Evolutionary conservation across 2,797 vertebrate species (phyloP).

Genomic region (Furcifer pardalis): DNA sequence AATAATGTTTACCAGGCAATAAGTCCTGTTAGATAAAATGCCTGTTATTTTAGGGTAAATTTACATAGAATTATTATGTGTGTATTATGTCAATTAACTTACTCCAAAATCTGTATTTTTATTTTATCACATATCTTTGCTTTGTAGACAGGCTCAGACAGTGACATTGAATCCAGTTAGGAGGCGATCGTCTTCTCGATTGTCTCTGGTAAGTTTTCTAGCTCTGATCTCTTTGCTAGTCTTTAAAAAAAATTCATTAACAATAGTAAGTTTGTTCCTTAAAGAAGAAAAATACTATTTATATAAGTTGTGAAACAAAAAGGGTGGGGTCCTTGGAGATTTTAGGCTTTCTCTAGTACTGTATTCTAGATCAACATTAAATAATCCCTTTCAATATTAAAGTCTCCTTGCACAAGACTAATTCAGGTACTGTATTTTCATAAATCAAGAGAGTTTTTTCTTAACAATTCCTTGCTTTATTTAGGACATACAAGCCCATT

Average conservation of each 20-base stretch:
- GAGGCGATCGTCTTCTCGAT: conserved; percentile 89
- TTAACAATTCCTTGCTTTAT: background rate
- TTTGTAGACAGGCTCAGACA: conserved; percentile 87
- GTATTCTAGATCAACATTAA: background rate
- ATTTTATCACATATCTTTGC: conserved; percentile 38
- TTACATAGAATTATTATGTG: background rate
- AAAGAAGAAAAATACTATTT: background rate
- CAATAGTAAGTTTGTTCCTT: background rate
- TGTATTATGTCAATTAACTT: background rate
- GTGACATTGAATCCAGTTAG: conserved; percentile 89
- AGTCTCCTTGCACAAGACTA: background rate
- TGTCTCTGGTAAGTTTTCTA: conserved; percentile 88
- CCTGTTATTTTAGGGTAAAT: background rate
- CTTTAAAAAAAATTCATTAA: background rate
- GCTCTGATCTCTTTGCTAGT: background rate
- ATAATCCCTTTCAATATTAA: background rate
- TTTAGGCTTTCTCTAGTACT: conserved; percentile 9
- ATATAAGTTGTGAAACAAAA: background rate
- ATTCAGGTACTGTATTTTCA: background rate
- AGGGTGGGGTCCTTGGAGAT: background rate
- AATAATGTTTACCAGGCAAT: background rate
- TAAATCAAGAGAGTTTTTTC: background rate
- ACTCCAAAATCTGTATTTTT: conserved; percentile 27
- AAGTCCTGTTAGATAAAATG: background rate
- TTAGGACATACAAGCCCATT: background rate